Evolutionary conservation across 2,113 vertebrate genomes (phyloP).

Genomic region (Penelope pileata): DNA sequence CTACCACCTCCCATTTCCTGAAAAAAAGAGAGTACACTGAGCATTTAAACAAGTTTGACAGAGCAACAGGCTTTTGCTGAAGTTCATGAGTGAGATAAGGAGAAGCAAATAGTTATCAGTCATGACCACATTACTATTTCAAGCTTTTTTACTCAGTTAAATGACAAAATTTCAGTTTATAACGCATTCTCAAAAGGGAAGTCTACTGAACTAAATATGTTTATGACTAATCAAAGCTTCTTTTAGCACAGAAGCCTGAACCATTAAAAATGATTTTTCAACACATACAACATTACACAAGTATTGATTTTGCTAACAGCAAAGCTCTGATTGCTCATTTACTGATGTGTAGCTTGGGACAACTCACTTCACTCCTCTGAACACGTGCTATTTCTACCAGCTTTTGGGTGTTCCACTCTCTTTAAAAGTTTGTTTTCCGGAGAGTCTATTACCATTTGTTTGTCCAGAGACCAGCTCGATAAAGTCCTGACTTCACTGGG

Average conservation of each 20-base stretch:
- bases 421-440: background rate
- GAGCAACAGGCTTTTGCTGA: background rate
- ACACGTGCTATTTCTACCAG: background rate
- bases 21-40: background rate
- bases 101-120: background rate
- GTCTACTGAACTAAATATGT: background rate
- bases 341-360: background rate
- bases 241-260: background rate
- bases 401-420: background rate
- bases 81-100: background rate
- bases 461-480: background rate
- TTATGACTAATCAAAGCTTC: background rate
- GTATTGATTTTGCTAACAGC: background rate
- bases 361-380: background rate
- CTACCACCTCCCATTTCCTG: background rate
- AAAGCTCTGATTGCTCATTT: background rate
- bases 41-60: background rate
- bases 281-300: background rate
- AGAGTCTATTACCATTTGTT: background rate
- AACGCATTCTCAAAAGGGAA: background rate
- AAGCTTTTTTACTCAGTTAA: background rate
- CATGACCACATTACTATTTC: background rate
- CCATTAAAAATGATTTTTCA: background rate
- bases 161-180: background rate
- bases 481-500: background rate